Evolutionary conservation across 1,140 invertebrate species (phyloP), one percentile per base, ranked within the genome.

Genomic region (Drosophila punjabiensis): DNA sequence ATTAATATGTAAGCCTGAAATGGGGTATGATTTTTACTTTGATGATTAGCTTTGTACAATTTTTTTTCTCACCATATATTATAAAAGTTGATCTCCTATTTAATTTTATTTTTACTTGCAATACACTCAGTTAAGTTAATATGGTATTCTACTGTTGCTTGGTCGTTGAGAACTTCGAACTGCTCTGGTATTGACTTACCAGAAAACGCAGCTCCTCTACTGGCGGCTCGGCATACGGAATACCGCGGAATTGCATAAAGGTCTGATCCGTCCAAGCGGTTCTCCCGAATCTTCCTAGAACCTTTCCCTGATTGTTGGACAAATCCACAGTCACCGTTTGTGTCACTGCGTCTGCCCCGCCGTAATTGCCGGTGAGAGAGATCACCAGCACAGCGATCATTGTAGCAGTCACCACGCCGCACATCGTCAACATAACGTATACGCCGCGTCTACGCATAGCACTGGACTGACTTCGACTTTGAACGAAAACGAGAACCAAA

Each of bases 261-360:
- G 32, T 79, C 59, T 90, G 86, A 24, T 67, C 67, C 14, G 86
- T 90, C 91, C 92, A 93, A 8, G 81, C 52, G 16, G 92, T 91
- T 39, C 48, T 74, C 16, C 70, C 92, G 56, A 79, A 74, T 58
- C 90, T 91, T 18, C 93, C 93, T 7, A 93, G 94, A 59, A 94
- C 94, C 67, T 94, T 94, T 68, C 93, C 92, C 60, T 95, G 63
- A 91, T 94, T 73, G 91, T 94, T 65, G 11, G 66, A 47, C 6
- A 89, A 37, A 39, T 82, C 37, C 1, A 90, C 56, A 1, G 58
- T 62, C 7, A 82, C 35, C 3, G 79, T 89, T 20, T 58, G 35
- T 41, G 33, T 39, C 11, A 70, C 47, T 3, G 32, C 37, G 1
- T 63, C 63, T 20, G 53, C 70, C 10, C 69, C 67, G 11, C 45